Conservation (phyloP, 2,797 vertebrate species). For the Danio choprae region DNA sequence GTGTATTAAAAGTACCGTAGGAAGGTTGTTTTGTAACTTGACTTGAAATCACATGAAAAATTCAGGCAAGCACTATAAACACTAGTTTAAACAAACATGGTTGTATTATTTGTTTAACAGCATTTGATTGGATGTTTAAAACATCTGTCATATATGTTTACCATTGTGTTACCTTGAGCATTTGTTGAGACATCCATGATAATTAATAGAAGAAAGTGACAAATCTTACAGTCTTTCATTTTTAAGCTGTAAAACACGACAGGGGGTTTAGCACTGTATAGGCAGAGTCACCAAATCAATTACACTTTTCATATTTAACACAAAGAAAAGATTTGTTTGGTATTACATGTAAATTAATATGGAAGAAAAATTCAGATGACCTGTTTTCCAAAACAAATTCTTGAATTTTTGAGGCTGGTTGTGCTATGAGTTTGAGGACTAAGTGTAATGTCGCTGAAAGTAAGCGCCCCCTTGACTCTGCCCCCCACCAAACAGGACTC, state of each 20-base stretch:
- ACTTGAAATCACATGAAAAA: too few species aligned
- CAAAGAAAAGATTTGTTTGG: too few species aligned
- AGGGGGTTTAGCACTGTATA: not conserved
- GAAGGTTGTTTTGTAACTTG: not conserved
- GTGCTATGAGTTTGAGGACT: not conserved
- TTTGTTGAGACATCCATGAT: not conserved
- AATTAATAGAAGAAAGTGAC: not conserved
- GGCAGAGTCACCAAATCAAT: too few species aligned
- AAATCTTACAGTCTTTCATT: not conserved
- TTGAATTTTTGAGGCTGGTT: not conserved
- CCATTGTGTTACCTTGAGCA: conserved; percentile 23
- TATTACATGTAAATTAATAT: not conserved
- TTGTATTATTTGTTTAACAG: too few species aligned
- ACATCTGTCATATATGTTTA: too few species aligned
- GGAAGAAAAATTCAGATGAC: not conserved
- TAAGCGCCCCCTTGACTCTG: not conserved
- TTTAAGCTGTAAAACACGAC: not conserved
- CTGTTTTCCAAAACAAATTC: not conserved
- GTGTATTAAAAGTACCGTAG: not conserved
- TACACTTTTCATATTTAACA: not conserved
- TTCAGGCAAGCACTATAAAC: too few species aligned
- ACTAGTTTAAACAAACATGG: too few species aligned
- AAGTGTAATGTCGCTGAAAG: not conserved
- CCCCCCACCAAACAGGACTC: not conserved
- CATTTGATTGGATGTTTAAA: too few species aligned